These are phyloP conservation scores for Pterocles orientalis DNA, from an alignment of 2,113 vertebrate genomes.

Conservation along the genomic window DNA sequence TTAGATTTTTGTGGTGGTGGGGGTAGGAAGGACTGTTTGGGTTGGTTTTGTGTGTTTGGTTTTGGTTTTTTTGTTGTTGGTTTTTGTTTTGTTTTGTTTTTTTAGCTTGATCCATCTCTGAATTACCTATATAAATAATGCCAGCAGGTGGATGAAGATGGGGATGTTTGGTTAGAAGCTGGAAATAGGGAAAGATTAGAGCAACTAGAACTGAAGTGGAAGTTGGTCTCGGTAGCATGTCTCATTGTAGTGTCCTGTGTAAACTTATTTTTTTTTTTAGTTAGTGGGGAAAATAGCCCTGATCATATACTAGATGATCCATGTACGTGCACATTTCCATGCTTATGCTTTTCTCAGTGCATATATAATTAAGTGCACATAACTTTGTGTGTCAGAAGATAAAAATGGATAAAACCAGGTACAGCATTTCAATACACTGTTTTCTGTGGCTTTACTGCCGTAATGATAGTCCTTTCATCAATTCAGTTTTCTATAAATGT, in stretches of 20 bases:
- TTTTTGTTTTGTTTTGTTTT: too few species aligned
- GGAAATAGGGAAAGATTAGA: not conserved
- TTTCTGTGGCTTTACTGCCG: not conserved
- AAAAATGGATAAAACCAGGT: not conserved
- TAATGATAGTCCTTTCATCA: not conserved
- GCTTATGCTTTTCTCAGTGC: not conserved
- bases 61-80: not conserved
- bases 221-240: fast-evolving
- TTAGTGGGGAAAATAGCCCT: not conserved
- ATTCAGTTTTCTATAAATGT: not conserved
- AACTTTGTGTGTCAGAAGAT: not conserved
- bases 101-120: not conserved
- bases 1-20: not conserved
- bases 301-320: not conserved
- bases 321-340: not conserved
- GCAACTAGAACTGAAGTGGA: not conserved
- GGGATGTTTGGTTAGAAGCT: not conserved
- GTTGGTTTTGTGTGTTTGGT: not conserved
- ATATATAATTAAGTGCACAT: not conserved
- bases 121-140: not conserved
- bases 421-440: not conserved
- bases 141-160: not conserved
- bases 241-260: not conserved
- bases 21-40: not conserved
- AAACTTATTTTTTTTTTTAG: not conserved